Evolutionary conservation across 1,140 invertebrate species (phyloP).

Genomic region (Lepidurus packardi): DNA sequence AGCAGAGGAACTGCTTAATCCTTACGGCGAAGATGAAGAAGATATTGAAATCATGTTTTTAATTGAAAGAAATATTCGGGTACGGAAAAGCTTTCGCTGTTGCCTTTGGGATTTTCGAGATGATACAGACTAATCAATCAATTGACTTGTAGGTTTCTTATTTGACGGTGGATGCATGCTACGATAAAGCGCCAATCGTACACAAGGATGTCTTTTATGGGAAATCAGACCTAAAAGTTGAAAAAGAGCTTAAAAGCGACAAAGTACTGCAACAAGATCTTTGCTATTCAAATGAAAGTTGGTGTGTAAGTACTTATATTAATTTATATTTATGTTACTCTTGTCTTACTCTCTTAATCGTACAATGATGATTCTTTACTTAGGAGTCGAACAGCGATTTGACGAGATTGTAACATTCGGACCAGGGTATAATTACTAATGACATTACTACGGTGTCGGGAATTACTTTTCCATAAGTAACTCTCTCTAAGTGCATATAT

Average conservation of each 20-base stretch:
- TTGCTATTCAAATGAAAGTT: too few species aligned
- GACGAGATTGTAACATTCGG: slow-evolving; percentile 1
- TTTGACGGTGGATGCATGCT: slow-evolving; percentile 9
- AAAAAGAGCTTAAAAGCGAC: neutral
- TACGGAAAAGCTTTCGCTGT: slow-evolving; percentile 38
- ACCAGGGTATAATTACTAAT: neutral
- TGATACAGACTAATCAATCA: neutral
- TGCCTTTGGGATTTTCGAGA: neutral
- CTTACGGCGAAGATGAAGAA: slow-evolving; percentile 71
- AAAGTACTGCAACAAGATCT: too few species aligned
- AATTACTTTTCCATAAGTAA: neutral
- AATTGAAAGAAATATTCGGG: slow-evolving; percentile 61
- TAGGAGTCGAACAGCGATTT: neutral
- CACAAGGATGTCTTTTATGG: slow-evolving; percentile 1
- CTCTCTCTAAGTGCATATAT: neutral
- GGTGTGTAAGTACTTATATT: too few species aligned
- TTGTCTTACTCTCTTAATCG: too few species aligned
- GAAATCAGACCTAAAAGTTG: neutral
- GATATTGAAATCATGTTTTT: slow-evolving; percentile 68
- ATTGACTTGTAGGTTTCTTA: neutral
- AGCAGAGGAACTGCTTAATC: slow-evolving; percentile 63
- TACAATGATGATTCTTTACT: neutral
- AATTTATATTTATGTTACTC: too few species aligned
- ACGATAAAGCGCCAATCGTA: neutral
- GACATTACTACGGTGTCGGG: too few species aligned